These are phyloP conservation scores for Cheracebus regulus DNA, from an alignment of 2,797 vertebrate species.

Conservation along the genomic window DNA sequence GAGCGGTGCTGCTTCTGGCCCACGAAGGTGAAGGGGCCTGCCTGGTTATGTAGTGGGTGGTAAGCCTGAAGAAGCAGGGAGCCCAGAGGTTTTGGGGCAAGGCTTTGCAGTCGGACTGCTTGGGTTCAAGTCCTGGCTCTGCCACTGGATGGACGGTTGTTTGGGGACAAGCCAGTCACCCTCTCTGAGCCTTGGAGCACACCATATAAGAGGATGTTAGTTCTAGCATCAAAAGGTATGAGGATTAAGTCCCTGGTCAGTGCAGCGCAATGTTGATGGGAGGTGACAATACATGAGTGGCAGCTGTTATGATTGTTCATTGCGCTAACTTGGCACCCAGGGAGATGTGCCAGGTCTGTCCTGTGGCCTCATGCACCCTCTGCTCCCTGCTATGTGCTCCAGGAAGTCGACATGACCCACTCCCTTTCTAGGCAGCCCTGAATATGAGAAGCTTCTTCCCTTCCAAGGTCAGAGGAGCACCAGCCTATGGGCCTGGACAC, in stretches of 20 bases:
- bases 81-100: neutral
- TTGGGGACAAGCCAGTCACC: neutral
- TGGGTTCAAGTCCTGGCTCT: neutral
- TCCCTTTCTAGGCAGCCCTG: neutral
- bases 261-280: neutral
- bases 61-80: neutral
- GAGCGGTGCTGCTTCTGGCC: neutral
- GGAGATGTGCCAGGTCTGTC: neutral
- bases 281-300: fast-evolving
- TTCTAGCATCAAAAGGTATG: neutral
- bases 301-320: neutral
- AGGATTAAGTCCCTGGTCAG: fast-evolving
- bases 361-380: neutral
- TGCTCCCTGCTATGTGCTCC: neutral
- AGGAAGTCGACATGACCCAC: neutral
- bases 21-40: neutral
- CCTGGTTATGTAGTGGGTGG: neutral
- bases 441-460: neutral
- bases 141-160: neutral
- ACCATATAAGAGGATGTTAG: neutral
- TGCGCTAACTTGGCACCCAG: neutral
- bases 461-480: neutral
- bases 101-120: neutral
- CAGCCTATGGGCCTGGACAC: neutral
- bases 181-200: neutral